Base-by-base conservation (phyloP, 2,113 vertebrate genomes). In the Oncorhynchus tshawytscha region DNA sequence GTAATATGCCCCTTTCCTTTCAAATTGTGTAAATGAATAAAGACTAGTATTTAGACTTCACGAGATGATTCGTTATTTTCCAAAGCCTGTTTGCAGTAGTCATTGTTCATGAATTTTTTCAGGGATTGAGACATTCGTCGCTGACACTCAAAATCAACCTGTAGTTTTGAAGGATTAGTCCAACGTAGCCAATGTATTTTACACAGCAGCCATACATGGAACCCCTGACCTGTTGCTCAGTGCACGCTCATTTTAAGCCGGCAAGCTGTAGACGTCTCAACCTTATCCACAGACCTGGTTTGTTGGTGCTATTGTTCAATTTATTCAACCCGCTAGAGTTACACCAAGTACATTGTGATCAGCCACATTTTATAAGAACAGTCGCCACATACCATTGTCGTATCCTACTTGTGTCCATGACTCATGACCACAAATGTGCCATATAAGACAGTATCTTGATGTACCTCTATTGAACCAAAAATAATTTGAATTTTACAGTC, bases 401-500 rank as follows among this genome's bases (percentile, higher is more conserved):
- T 57, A 57, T 57, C 54, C 54, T 57, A 20, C 54, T 67, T 34
- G 54, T 15, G 15, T 6, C 6, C 6, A 4, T 8, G 25, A 24
- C 34, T 12, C 8, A 45, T 9, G 39, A 45, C 39, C 39, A 4
- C 54, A 1, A n/a, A 45, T 45, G 9, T 45, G 39, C 45, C 27
- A 73, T 16, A 2, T 34, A 13, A 13, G 67, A 57, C 39, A 45
- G 5, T 57, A 27, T 34, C 31, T 34, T 45, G 39, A 45, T 45
- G 39, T 45, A 45, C 39, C 39, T 45, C 39, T 57, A 49, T 11
- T 45, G 57, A 22, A 70, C 57, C 15, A 24, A 18, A 57, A 12
- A 67, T 62, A 49, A 31, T 75, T 71, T 73, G 62, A 57, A 70
- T 84, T 75, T 73, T 8, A 20, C 31, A 27, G 78, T 20, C 54